Evolutionary conservation across 2,797 vertebrate species (phyloP).

Genomic region (Columba guinea): DNA sequence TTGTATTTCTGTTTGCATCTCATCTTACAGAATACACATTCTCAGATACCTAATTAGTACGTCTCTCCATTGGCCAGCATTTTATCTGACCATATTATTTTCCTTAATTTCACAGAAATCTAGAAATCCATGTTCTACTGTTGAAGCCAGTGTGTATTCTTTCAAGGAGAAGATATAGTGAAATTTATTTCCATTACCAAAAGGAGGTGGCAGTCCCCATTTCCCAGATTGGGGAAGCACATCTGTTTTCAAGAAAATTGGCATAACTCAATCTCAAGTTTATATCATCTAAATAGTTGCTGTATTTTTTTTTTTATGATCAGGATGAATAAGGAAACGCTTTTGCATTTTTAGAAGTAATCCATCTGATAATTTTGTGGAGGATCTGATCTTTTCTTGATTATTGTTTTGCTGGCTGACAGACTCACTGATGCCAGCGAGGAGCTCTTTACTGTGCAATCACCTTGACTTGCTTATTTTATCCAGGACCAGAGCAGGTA

Average conservation of each 20-base stretch:
- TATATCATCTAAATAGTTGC: neutral
- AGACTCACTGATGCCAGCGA: neutral
- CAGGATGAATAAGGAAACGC: neutral
- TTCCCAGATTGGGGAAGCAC: neutral
- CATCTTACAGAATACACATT: neutral
- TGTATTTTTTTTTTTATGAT: neutral
- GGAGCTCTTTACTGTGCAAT: neutral
- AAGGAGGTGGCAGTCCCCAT: neutral
- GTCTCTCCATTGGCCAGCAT: neutral
- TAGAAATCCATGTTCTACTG: neutral
- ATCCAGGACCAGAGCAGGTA: neutral
- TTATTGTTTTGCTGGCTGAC: neutral
- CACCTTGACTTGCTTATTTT: neutral
- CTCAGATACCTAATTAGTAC: neutral
- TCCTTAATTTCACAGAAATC: neutral
- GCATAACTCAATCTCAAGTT: neutral
- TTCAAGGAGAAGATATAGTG: neutral
- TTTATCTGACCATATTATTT: neutral
- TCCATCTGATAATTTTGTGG: neutral
- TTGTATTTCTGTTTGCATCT: neutral
- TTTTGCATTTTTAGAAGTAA: neutral
- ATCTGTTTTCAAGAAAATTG: neutral
- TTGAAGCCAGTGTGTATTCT: neutral
- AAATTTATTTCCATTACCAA: neutral
- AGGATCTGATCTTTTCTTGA: neutral